Evolutionary conservation across 2,888 invertebrate species (phyloP), one percentile per base, ranked within the genome.

Genomic region (Buathra laborator): DNA sequence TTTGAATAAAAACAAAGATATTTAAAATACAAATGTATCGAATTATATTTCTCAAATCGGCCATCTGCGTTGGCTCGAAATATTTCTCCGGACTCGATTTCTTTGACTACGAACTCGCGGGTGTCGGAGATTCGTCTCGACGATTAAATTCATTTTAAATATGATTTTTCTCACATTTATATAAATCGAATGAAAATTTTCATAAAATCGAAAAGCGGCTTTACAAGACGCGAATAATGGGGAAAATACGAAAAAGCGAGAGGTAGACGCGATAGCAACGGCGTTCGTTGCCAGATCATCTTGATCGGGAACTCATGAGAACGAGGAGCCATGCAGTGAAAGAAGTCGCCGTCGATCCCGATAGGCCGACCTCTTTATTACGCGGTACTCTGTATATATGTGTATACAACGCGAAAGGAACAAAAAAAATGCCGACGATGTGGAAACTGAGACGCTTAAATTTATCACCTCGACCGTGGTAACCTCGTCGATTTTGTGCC

Each of bases 221-320:
- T 37, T 24, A n/a, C 29, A 51, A 56, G 29, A 66, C 48, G 44
- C 72, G 24, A n/a, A 24, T 43, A 59, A 53, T 80, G 53, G 62
- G 64, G 77, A 48, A 71, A 78, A 72, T 81, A 81, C 70, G 82
- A 84, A 89, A 89, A 88, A 88, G 87, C 85, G 86, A 88, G 89
- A 89, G 88, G 89, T 89, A 87, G 88, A 24, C 87, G 89, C 87
- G 88, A 88, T 88, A 89, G 89, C 89, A 90, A 90, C 91, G 90
- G 89, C 90, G 90, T 91, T 91, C 89, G 90, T 88, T 87, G 81
- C 81, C 88, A 88, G 88, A 87, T 89, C 88, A 87, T 84, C 78
- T 76, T n/a, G 80, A 91, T 85, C 87, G 83, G 90, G 90, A 84
- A 75, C 70, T 6, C 87, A 92, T 84, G 72, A 86, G 72, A 51